Percentiles rank a stretch among this genome's conserved stretches.
phyloP scores from a whole-genome alignment of 2,797 vertebrate genomes.

The Ammospiza maritima region DNA sequence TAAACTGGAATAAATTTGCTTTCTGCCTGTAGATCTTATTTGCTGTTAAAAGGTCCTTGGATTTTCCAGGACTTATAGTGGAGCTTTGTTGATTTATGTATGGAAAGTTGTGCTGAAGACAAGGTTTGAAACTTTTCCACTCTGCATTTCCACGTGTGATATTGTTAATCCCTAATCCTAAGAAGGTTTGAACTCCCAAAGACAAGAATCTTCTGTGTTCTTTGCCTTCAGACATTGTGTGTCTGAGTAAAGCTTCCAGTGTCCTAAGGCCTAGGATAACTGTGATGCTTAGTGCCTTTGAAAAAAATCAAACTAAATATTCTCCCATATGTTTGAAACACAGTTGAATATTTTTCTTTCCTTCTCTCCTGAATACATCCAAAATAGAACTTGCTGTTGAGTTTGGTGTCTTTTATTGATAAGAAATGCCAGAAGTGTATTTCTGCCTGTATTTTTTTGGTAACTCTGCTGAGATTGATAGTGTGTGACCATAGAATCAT shows the following conservation, averaged over 20 bases:
- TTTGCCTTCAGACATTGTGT: not conserved
- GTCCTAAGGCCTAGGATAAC: not conserved
- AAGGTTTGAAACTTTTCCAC: not conserved
- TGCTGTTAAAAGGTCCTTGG: not conserved
- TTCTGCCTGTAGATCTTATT: not conserved
- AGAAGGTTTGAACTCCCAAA: not conserved
- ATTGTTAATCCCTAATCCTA: not conserved
- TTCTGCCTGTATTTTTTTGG: not conserved
- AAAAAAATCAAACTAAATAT: not conserved
- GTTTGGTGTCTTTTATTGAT: not conserved
- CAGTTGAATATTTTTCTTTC: not conserved
- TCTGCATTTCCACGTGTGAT: not conserved
- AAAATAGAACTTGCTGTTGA: not conserved
- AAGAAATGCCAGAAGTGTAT: not conserved
- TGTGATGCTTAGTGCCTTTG: not conserved
- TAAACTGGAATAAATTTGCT: not conserved
- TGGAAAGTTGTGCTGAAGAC: not conserved
- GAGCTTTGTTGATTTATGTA: not conserved
- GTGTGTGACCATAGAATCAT: too few relatives aligned
- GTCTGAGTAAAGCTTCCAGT: not conserved
- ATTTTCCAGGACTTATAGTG: not conserved
- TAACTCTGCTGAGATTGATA: not conserved
- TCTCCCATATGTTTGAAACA: not conserved
- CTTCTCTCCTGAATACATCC: not conserved
- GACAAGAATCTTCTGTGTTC: not conserved